Conservation (phyloP, 2,797 vertebrate species). For the Hoplostethus mediterraneus region DNA sequence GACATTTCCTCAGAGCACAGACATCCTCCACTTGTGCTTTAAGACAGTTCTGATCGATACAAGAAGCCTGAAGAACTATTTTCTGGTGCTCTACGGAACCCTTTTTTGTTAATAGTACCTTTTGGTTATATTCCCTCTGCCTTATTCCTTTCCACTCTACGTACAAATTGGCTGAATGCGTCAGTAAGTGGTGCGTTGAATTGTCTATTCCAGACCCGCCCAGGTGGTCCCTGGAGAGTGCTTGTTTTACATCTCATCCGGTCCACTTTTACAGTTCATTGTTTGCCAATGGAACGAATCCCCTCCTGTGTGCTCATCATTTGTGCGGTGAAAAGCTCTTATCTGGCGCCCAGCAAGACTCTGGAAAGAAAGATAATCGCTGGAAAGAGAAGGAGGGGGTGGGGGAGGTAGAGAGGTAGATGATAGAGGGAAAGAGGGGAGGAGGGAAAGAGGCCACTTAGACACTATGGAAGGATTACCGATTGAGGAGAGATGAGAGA, state of each 20-base stretch:
- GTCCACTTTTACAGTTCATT: conserved; percentile 71
- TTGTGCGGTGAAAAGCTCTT: conserved; percentile 64
- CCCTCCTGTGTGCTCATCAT: conserved; percentile 64
- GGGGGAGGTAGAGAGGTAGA: background rate
- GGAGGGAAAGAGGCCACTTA: conserved; percentile 21
- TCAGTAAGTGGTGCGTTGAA: conserved; percentile 73
- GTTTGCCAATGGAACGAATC: conserved; percentile 66
- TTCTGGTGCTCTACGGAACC: conserved; percentile 10
- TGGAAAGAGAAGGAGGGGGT: background rate
- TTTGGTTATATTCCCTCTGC: conserved; percentile 35
- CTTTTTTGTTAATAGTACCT: conserved; percentile 28
- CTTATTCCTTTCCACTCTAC: conserved; percentile 43
- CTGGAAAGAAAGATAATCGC: conserved; percentile 48
- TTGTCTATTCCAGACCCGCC: conserved; percentile 70
- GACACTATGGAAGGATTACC: conserved; percentile 22
- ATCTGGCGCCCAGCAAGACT: conserved; percentile 62
- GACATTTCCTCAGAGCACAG: background rate
- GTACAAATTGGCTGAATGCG: conserved; percentile 66
- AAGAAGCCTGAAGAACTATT: conserved; percentile 16
- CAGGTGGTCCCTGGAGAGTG: conserved; percentile 61
- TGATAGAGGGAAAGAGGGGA: conserved; percentile 14
- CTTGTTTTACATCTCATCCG: conserved; percentile 70
- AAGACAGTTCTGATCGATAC: conserved; percentile 12
- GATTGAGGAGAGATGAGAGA: conserved; percentile 18
- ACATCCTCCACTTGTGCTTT: background rate